Evolutionary conservation across 2,113 vertebrate species (phyloP).

Genomic region (Pygoscelis adeliae): DNA sequence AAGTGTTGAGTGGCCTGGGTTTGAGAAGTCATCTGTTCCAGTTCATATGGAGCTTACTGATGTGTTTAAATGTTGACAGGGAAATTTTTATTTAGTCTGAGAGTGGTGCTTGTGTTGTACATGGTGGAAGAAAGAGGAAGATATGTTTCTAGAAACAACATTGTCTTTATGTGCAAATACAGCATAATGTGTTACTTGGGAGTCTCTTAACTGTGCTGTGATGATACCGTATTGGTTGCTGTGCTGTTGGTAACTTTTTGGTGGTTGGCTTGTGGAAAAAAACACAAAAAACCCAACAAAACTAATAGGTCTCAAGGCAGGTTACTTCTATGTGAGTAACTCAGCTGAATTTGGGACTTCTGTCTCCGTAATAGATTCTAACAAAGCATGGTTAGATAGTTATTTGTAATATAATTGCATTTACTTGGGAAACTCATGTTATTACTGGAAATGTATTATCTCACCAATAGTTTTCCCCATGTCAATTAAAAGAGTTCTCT

Average conservation of each 20-base stretch:
- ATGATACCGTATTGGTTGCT: not conserved
- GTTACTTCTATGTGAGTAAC: not conserved
- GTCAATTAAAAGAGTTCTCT: not conserved
- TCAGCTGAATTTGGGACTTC: not conserved
- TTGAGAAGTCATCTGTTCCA: not conserved
- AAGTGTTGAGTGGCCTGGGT: not conserved
- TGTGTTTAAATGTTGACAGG: not conserved
- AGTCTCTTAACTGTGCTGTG: not conserved
- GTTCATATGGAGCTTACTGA: not conserved
- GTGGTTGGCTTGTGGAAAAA: not conserved
- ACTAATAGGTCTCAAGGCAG: not conserved
- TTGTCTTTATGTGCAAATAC: not conserved
- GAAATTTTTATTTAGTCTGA: not conserved
- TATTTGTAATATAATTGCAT: not conserved
- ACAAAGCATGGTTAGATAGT: not conserved
- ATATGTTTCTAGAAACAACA: fast-evolving
- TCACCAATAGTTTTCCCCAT: not conserved
- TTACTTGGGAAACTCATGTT: fast-evolving
- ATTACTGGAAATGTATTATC: not conserved
- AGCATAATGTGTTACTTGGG: fast-evolving
- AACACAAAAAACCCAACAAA: not conserved
- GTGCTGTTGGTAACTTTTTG: not conserved
- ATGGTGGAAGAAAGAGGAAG: not conserved
- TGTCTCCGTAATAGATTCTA: not conserved
- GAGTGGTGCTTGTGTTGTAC: not conserved